Evolutionary conservation across 2,888 invertebrate species (phyloP).

Genomic region (Gastracanthus pulcherrimus): DNA sequence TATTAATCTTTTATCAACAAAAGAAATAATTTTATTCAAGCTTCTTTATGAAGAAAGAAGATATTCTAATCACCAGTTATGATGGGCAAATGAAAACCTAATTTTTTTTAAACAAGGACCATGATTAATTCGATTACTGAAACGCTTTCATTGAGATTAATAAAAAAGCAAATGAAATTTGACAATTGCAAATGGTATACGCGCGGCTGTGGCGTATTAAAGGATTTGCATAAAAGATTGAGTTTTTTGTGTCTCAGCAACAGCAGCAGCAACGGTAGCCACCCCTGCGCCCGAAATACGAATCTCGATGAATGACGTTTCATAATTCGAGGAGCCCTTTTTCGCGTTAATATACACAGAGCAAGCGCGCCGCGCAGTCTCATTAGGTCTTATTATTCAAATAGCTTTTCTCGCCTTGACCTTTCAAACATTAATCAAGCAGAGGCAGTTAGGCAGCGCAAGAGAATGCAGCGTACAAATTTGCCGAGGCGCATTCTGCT

Average conservation of each 20-base stretch:
- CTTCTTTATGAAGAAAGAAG: no score
- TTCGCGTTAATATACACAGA: slow-evolving; percentile 3
- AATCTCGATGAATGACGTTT: slow-evolving; percentile 35
- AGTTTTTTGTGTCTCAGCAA: slow-evolving; percentile 2
- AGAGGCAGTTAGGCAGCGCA: slow-evolving; percentile 42
- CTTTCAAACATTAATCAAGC: slow-evolving; percentile 63
- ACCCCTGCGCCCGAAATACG: background rate
- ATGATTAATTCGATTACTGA: slow-evolving; percentile 20
- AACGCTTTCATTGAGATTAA: background rate
- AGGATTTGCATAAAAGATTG: slow-evolving; percentile 49
- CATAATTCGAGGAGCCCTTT: slow-evolving; percentile 39
- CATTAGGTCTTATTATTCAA: slow-evolving; percentile 62
- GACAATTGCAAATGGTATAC: background rate
- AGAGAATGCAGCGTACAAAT: slow-evolving; percentile 63
- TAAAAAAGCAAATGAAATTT: background rate
- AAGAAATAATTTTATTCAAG: no score
- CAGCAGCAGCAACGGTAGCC: no score
- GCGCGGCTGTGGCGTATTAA: slow-evolving; percentile 4
- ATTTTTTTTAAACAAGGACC: no score
- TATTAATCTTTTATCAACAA: no score
- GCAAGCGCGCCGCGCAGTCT: slow-evolving; percentile 40
- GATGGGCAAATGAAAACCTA: no score
- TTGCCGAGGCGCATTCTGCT: slow-evolving; percentile 63
- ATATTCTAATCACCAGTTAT: no score
- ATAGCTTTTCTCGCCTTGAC: slow-evolving; percentile 57